phyloP scores from a whole-genome alignment of 2,797 vertebrate genomes.

The Chromis chromis region DNA sequence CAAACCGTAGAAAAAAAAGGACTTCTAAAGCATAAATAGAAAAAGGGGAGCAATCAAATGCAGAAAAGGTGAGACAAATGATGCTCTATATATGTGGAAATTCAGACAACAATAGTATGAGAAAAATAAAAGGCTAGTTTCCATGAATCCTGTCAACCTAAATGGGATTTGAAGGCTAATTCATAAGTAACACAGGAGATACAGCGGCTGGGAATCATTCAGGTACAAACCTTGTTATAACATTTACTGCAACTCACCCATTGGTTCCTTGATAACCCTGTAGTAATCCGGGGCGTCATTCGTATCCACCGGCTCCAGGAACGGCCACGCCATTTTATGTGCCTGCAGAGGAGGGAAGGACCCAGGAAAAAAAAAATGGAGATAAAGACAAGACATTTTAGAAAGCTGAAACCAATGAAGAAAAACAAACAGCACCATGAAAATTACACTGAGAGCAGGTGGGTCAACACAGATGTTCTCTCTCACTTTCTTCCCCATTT shows the following conservation, averaged over 20 bases:
- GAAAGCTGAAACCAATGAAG: conserved; percentile 61
- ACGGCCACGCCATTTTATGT: conserved; percentile 99
- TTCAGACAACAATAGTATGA: not conserved
- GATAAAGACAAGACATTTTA: conserved; percentile 48
- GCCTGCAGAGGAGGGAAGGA: conserved; percentile 80
- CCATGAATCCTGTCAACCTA: not conserved
- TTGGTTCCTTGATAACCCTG: conserved; percentile 97
- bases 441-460: conserved; percentile 78
- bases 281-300: conserved; percentile 98
- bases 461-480: conserved; percentile 82
- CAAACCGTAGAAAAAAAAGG: not conserved
- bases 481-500: not conserved
- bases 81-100: not conserved
- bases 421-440: conserved; percentile 71
- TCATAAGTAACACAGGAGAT: not conserved
- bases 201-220: not conserved
- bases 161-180: not conserved
- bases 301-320: conserved; percentile 96
- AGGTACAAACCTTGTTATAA: not conserved
- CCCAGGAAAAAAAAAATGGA: not conserved
- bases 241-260: conserved; percentile 89
- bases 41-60: not conserved
- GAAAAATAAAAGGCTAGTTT: not conserved
- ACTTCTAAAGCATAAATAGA: not conserved
- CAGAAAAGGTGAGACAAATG: not conserved